Evolutionary conservation across 2,888 invertebrate genomes (phyloP).

Genomic region (Campoplex capitator): DNA sequence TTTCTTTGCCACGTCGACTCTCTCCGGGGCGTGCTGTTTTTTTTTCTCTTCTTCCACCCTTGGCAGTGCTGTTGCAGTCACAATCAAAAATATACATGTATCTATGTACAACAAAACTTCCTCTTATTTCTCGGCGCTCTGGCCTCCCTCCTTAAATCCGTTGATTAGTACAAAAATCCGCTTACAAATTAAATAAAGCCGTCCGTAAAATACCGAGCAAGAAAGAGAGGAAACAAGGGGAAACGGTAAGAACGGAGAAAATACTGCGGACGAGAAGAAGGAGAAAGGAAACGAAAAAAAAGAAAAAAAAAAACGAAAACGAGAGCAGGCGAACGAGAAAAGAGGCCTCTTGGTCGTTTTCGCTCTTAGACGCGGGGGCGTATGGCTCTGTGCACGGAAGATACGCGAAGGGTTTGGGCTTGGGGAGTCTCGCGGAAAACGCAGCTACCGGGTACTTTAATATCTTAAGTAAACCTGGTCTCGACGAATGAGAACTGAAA

Average conservation of each 20-base stretch:
- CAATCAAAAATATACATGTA: constrained; percentile 14
- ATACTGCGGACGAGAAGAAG: constrained; percentile 57
- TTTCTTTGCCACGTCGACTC: constrained; percentile 47
- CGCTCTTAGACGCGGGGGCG: constrained; percentile 35
- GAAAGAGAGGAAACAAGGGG: constrained; percentile 37
- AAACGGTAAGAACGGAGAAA: constrained; percentile 57
- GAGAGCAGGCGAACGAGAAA: constrained; percentile 49
- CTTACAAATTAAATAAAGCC: constrained; percentile 84
- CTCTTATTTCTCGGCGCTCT: constrained; percentile 53
- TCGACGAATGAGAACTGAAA: constrained; percentile 73
- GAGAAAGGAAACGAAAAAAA: too few species aligned
- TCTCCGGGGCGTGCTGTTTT: constrained; percentile 22
- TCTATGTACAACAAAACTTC: constrained; percentile 12
- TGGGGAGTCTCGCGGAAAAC: constrained; percentile 58
- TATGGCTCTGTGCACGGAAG: constrained; percentile 50
- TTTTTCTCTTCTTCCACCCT: constrained; percentile 51
- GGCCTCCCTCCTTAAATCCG: constrained; percentile 79
- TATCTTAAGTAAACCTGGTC: constrained; percentile 83
- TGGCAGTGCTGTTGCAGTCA: constrained; percentile 39
- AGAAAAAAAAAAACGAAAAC: constrained; percentile 65
- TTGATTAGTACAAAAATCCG: constrained; percentile 84
- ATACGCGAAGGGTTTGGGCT: constrained; percentile 39
- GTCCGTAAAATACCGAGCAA: constrained; percentile 76
- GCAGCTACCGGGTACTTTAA: constrained; percentile 79
- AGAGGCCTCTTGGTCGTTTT: constrained; percentile 45